These are phyloP conservation scores for Geopemphigus sp. DNA, from an alignment of 1,140 invertebrate species.

Conservation along the genomic window DNA sequence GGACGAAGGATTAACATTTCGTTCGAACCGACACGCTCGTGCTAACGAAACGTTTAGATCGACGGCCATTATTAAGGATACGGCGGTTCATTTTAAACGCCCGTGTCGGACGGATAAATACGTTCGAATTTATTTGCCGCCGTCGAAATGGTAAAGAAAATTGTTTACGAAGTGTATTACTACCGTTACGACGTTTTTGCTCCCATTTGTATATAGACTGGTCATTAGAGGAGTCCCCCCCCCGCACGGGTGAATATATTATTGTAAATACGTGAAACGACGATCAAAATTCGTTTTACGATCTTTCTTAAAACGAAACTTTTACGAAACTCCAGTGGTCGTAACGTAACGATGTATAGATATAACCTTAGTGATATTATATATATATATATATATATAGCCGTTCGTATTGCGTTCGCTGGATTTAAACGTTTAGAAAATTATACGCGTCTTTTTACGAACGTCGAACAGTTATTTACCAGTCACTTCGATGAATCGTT, in stretches of 20 bases:
- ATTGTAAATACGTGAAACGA: not conserved
- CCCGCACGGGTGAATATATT: no score
- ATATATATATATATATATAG: no score
- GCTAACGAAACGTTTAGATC: not conserved
- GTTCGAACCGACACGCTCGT: not conserved
- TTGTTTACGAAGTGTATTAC: not conserved
- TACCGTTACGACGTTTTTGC: not conserved
- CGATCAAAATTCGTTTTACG: not conserved
- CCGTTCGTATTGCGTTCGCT: no score
- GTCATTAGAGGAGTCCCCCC: no score
- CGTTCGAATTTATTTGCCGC: not conserved
- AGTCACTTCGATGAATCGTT: conserved; percentile 59
- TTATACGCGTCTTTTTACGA: no score
- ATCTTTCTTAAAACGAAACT: not conserved
- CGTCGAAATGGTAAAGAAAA: not conserved
- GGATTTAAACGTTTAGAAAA: no score
- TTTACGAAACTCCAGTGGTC: not conserved
- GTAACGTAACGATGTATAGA: not conserved
- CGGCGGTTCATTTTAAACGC: not conserved
- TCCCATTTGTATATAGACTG: no score
- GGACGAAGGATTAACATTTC: not conserved
- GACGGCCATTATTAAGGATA: not conserved
- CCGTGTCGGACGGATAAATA: not conserved
- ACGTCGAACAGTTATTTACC: conserved; percentile 54
- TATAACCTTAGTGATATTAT: not conserved